Evolutionary conservation across 1,140 invertebrate genomes (phyloP), one percentile per base, ranked within the genome.

Genomic region (Zaprionus davidi): DNA sequence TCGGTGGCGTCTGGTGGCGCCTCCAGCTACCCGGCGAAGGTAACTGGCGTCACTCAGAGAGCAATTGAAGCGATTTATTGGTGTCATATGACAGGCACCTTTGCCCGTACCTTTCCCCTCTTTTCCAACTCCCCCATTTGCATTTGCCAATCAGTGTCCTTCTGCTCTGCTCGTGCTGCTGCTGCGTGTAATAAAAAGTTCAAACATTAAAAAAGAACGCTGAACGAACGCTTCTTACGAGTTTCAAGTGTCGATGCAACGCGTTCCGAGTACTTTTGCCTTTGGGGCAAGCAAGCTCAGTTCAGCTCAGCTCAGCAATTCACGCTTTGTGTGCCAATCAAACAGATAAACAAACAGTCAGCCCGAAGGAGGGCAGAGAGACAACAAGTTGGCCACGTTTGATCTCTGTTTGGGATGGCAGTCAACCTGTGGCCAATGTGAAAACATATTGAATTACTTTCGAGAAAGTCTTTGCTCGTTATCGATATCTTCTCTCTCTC

Each of bases 51-150:
- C 86, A 90, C 76, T 90, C 82, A 90, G 86, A 85, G 81, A 78
- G 88, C 88, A 91, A 91, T 91, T 91, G 88, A 91, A 91, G 88
- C 88, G 88, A 91, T 91, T 91, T 91, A 91, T 91, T 91, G 88
- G 88, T 91, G 88, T 91, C 88, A 91, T 91, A 91, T 91, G 84
- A 91, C 88, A 90, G 79, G 86, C 78, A 82, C 78, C 76, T 73
- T 71, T 78, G 55, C 63, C 53, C 24, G 34, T 41, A 44, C 26
- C 46, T 38, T 26, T 13, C 55, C 20, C 28, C 24, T 5, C 24
- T 26, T 4, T 26, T 26, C 24, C 24, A 26, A 5, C 24, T 31
- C 28, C 17, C 2, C 11, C 60, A 53, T 46, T 51, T 58, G 73
- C 67, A 69, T 76, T 83, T 80, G 87, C 80, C 76, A 77, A 77